phyloP scores from a whole-genome alignment of 2,113 vertebrate species.

The Vulpes lagopus region DNA sequence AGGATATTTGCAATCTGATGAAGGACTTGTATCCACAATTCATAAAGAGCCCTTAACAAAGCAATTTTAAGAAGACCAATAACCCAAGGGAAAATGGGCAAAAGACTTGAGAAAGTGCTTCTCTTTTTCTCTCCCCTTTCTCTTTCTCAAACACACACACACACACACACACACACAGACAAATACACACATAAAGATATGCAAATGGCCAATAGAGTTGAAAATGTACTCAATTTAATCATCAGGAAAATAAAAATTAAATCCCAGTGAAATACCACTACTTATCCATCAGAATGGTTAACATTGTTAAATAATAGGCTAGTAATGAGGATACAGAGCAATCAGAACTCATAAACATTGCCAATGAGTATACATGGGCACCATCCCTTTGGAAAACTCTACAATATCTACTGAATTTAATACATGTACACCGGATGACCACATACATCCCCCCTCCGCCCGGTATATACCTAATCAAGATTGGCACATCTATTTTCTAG shows the following conservation, averaged over 20 bases:
- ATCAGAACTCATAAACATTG: background rate
- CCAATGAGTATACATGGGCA: background rate
- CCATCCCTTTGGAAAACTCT: background rate
- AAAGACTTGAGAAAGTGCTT: background rate
- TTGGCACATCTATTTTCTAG: background rate
- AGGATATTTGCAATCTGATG: background rate
- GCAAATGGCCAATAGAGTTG: background rate
- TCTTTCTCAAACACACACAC: no score
- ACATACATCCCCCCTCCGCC: background rate
- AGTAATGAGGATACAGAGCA: background rate
- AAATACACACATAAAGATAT: background rate
- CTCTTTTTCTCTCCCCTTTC: background rate
- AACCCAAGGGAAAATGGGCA: background rate
- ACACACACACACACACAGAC: background rate
- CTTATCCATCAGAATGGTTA: background rate
- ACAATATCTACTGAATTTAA: background rate
- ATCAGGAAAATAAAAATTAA: conserved; percentile 49
- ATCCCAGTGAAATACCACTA: background rate
- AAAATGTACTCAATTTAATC: background rate
- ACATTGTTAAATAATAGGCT: background rate
- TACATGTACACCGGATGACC: background rate
- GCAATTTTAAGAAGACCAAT: background rate
- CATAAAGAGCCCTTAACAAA: background rate
- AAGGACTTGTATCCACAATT: background rate
- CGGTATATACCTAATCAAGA: background rate